Percentiles rank a stretch among this genome's conserved stretches.
These are phyloP conservation scores for Diachrysia chrysitis DNA, from an alignment of 2,888 invertebrate species.

Conservation along the genomic window DNA sequence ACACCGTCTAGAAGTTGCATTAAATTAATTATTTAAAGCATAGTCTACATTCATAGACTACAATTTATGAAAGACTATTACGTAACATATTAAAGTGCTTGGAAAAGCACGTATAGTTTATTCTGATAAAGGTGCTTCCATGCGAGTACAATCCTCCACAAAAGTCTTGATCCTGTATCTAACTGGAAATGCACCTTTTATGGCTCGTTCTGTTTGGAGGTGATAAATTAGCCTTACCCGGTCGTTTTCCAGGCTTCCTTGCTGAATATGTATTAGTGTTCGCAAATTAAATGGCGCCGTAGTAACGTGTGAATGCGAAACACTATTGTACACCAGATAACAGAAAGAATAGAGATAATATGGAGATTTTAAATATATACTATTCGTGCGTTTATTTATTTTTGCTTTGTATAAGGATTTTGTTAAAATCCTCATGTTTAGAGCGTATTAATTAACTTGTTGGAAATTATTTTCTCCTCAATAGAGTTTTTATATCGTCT, in stretches of 20 bases:
- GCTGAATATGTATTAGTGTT: conserved; percentile 58
- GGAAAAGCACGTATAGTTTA: conserved; percentile 1
- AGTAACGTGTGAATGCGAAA: conserved; percentile 29
- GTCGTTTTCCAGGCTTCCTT: conserved; percentile 33
- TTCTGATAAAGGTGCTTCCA: not conserved
- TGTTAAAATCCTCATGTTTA: not conserved
- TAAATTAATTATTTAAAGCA: not conserved
- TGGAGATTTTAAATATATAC: not conserved
- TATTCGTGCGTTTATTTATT: not conserved
- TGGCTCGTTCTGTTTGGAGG: conserved; percentile 32
- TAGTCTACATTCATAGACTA: not conserved
- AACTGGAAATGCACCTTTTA: conserved; percentile 32
- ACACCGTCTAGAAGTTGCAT: too few relatives aligned
- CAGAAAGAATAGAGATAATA: not conserved
- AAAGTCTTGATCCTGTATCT: conserved; percentile 23
- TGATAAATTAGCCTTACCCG: conserved; percentile 50
- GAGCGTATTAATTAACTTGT: too few relatives aligned
- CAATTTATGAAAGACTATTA: not conserved
- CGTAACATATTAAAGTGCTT: not conserved
- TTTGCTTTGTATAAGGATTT: not conserved
- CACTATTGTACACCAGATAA: conserved; percentile 9
- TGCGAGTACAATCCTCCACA: not conserved
- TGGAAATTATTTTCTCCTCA: too few relatives aligned
- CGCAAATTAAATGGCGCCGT: conserved; percentile 54
- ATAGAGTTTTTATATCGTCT: too few relatives aligned